phyloP scores from a whole-genome alignment of 2,113 vertebrate species.

The Pterophyllum scalare region DNA sequence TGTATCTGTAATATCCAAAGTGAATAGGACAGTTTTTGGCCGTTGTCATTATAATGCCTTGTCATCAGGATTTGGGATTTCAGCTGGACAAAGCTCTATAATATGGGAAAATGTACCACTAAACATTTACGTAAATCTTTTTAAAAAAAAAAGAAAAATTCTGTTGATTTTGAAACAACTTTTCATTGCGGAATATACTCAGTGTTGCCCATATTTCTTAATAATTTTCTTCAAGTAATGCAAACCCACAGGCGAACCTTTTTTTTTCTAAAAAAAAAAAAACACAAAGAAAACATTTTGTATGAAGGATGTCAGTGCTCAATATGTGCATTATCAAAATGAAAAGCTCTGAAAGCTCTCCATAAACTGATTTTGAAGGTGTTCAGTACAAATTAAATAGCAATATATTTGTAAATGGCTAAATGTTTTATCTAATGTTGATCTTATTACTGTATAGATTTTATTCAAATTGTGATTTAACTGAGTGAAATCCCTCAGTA shows the following conservation, averaged over 20 bases:
- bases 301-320: constrained; percentile 82
- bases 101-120: constrained; percentile 50
- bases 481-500: constrained; percentile 69
- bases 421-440: constrained; percentile 82
- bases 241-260: constrained; percentile 67
- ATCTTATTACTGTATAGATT: constrained; percentile 82
- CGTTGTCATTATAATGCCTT: constrained; percentile 72
- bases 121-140: constrained; percentile 35
- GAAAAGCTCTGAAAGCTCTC: constrained; percentile 74
- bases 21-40: constrained; percentile 86
- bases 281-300: constrained; percentile 66
- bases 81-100: constrained; percentile 47
- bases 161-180: constrained; percentile 54
- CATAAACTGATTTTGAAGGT: constrained; percentile 75
- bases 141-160: constrained; percentile 2
- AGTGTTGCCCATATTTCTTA: constrained; percentile 61
- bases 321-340: constrained; percentile 80
- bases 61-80: constrained; percentile 67
- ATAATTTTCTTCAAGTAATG: constrained; percentile 58
- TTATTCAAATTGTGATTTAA: constrained; percentile 78
- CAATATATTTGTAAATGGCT: constrained; percentile 88
- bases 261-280: constrained; percentile 65
- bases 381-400: constrained; percentile 81
- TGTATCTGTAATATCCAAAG: constrained; percentile 92
- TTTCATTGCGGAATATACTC: constrained; percentile 54